Evolutionary conservation across 1,140 invertebrate genomes (phyloP), one percentile per base, ranked within the genome.

Genomic region (Telenomus remus): DNA sequence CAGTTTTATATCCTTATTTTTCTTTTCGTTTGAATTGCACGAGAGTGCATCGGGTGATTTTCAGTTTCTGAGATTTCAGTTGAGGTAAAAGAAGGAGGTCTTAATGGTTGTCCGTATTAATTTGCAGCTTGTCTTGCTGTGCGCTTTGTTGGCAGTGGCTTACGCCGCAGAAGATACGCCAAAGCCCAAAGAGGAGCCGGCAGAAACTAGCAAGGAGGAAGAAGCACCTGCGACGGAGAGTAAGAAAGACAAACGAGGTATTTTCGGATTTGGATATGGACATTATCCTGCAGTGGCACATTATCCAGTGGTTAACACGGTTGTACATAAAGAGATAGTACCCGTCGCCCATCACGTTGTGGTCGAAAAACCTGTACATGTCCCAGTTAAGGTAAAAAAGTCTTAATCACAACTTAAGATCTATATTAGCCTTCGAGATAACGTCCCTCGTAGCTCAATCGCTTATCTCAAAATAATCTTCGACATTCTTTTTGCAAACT

Each of bases 311-410:
- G 61, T 66, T 69, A 79, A 80, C 43, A 84, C 83, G 19, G 71
- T 86, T 16, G 63, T 88, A 63, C 86, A 84, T 37, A 84, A 86
- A 79, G 82, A 86, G 1, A 61, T 83, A 42, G 85, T 87, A 9
- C 82, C 85, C 1, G 80, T 85, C n/a, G 69, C 85, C 0, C 85
- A 86, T 47, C 85, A 82, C 7, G 76, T 86, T 8, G 76, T 84
- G 14, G 81, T 87, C 44, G 86, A 88, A 68, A 87, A 79, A 72
- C 86, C 82, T 14, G 73, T 86, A 47, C 82, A 82, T 10, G 70
- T 86, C 13, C 82, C 86, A 9, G 79, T 84, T 51, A 87, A 86
- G 83, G 86, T 86, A 84, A 59, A 39, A 60, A 60, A 48, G 15
- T 48, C 39, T 64, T 43, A 57, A 71, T 54, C 39, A 68, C 3